Percentiles rank a stretch among this genome's conserved stretches.
phyloP scores from a whole-genome alignment of 2,797 vertebrate species.

The Oophaga sylvatica region DNA sequence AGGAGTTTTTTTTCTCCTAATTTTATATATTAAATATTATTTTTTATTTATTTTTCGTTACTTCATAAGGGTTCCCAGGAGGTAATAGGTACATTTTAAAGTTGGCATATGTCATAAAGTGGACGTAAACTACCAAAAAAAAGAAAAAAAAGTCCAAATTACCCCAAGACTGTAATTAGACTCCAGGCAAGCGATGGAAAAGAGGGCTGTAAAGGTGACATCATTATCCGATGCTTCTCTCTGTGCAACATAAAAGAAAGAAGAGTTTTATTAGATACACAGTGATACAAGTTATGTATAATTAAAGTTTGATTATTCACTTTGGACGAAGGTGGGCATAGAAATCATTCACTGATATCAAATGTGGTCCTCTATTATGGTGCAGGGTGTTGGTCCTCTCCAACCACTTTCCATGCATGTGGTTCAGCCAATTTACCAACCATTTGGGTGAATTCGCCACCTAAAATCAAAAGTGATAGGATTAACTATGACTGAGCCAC shows the following conservation, averaged over 20 bases:
- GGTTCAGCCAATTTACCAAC: not conserved
- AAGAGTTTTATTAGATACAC: not conserved
- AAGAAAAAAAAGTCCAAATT: not conserved
- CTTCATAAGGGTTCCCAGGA: too few species aligned
- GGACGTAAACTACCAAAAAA: not conserved
- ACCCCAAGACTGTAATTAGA: slow-evolving; percentile 36
- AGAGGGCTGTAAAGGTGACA: not conserved
- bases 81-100: too few species aligned
- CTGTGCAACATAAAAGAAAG: not conserved
- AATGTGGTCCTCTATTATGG: not conserved
- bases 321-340: too few species aligned
- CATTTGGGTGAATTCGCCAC: not conserved
- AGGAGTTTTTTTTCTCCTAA: too few species aligned
- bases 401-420: not conserved
- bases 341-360: not conserved
- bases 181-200: slow-evolving; percentile 30
- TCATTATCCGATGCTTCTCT: not conserved
- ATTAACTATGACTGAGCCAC: not conserved
- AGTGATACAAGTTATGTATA: not conserved
- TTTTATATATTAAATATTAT: too few species aligned
- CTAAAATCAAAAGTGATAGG: not conserved
- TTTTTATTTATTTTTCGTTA: too few species aligned
- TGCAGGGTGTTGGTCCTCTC: not conserved
- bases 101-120: too few species aligned
- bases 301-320: not conserved